Evolutionary conservation across 2,888 invertebrate genomes (phyloP).

Genomic region (Frankliniella fusca): DNA sequence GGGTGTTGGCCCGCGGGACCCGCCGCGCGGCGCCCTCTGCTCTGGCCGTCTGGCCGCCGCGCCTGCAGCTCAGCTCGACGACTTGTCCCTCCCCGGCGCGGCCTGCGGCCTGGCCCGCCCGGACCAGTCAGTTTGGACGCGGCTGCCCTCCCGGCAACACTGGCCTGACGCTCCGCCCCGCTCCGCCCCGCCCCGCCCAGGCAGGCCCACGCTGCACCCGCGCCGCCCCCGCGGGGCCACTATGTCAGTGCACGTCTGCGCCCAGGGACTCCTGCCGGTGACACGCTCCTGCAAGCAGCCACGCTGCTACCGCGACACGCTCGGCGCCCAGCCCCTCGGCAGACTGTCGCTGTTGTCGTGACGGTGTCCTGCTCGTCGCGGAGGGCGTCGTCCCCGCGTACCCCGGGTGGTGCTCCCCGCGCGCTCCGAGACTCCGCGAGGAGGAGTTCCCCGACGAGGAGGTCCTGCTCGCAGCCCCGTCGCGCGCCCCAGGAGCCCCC

Average conservation of each 20-base stretch:
- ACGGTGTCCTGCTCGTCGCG: not conserved
- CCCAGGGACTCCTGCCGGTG: constrained; percentile 9
- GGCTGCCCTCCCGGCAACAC: not conserved
- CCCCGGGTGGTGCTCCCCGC: not conserved
- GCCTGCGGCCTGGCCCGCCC: not conserved
- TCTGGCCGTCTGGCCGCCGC: not conserved
- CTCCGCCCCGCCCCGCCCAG: not conserved
- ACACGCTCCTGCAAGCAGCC: not conserved
- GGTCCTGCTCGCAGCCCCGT: no score
- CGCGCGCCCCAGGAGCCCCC: no score
- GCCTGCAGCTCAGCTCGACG: not conserved
- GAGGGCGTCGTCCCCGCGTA: not conserved
- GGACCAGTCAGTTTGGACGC: not conserved
- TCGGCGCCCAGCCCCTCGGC: not conserved
- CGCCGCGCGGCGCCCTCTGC: not conserved
- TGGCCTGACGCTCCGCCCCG: not conserved
- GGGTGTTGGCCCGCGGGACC: not conserved
- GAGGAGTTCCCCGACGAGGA: no score
- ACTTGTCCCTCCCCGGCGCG: not conserved
- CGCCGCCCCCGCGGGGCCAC: not conserved
- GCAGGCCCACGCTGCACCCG: no score
- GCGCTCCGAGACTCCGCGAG: not conserved
- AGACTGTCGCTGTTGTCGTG: not conserved
- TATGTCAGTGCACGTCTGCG: constrained; percentile 12
- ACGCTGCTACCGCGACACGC: not conserved